Conservation (phyloP, 2,797 vertebrate genomes). For the Chaunax sp. region DNA sequence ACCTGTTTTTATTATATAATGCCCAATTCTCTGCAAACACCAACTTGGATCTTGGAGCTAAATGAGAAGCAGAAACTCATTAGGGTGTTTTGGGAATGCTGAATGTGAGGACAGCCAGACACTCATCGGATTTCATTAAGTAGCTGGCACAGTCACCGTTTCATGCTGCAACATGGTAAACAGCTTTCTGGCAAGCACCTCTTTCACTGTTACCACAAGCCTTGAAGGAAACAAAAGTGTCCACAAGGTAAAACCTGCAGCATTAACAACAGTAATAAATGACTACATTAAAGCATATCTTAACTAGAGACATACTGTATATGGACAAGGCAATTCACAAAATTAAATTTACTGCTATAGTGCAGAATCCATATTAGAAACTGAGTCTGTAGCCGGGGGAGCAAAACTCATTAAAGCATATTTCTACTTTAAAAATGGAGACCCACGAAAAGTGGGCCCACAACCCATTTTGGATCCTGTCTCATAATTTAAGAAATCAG, state of each 20-base stretch:
- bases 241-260: slow-evolving; percentile 47
- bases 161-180: slow-evolving; percentile 76
- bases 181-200: slow-evolving; percentile 72
- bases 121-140: slow-evolving; percentile 80
- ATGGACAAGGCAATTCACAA: slow-evolving; percentile 17
- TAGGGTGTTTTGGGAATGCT: slow-evolving; percentile 76
- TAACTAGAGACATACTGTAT: slow-evolving; percentile 4
- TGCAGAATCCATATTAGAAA: slow-evolving; percentile 31
- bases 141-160: slow-evolving; percentile 74
- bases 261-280: slow-evolving; percentile 35
- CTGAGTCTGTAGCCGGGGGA: slow-evolving; percentile 36
- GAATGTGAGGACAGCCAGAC: slow-evolving; percentile 77
- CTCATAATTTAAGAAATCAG: slow-evolving; percentile 58
- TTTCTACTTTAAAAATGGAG: slow-evolving; percentile 45
- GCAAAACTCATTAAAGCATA: slow-evolving; percentile 60
- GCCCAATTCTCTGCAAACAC: slow-evolving; percentile 74
- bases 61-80: slow-evolving; percentile 82
- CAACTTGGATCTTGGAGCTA: slow-evolving; percentile 71
- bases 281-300: slow-evolving; percentile 13
- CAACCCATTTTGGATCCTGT: slow-evolving; percentile 47
- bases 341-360: slow-evolving; percentile 22
- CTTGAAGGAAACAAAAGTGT: slow-evolving; percentile 51
- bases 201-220: slow-evolving; percentile 44
- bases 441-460: slow-evolving; percentile 54
- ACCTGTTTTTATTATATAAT: slow-evolving; percentile 86